Evolutionary conservation across 2,113 vertebrate genomes (phyloP), one percentile per base, ranked within the genome.

Genomic region (Paracanthobrama guichenoti): DNA sequence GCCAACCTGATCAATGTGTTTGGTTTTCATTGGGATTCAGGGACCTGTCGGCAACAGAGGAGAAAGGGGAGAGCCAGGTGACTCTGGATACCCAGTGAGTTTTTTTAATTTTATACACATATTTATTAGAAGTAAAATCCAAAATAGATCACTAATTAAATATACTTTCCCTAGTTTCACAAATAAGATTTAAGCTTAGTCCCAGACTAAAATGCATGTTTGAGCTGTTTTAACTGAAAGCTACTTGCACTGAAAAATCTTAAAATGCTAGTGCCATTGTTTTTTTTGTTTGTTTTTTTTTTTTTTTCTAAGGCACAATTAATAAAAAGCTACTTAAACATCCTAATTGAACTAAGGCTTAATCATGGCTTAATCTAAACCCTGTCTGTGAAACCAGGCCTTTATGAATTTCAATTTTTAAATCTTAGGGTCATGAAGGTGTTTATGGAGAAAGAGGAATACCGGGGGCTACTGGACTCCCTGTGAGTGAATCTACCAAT

Each of bases 41-140:
- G 98, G 98, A 79, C 94, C 93, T 0, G 28, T 92, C 86, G 98
- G 98, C 82, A 93, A 94, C 88, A 92, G 92, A 93, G 98, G 98
- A 84, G 95, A 95, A 69, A 94, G 97, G 78, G 98, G 98, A 69
- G 95, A 96, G 18, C 86, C 96, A 1, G 98, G 98, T 79, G 98
- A 98, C 88, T 89, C 93, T 3, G 98, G 98, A 60, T 95, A 97
- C 89, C 89, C 91, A 85, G 98, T 99, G 89, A 96, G 97, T 95
- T 39, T 42, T 71, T 13, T n/a, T n/a, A 5, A 1, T 3, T 9
- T 79, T 77, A 78, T 53, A 55, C 24, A n/a, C 28, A 26, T 5
- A 16, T 14, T 9, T 71, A 16, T 14, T 64, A 39, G 6, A 66
- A 48, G 14, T 7, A 46, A 76, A 11, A 22, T 4, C 26, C 20